A percentile compares a stretch with the other conserved stretches of the same genome.
phyloP scores from a whole-genome alignment of 1,140 invertebrate genomes.

The Anadara kagoshimensis region DNA sequence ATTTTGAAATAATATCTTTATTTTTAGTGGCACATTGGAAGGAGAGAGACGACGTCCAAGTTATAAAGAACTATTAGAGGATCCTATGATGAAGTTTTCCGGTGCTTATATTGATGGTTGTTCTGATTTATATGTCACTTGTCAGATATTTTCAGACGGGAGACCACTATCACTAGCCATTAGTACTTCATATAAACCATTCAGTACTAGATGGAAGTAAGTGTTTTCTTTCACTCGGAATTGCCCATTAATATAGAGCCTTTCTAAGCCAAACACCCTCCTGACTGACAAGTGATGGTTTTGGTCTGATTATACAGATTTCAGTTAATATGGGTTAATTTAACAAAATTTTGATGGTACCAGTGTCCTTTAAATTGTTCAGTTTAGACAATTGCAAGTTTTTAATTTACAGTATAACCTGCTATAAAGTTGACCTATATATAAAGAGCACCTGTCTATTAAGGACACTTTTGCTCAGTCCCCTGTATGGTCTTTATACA shows the following conservation, averaged over 20 bases:
- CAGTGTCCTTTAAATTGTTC: too few species aligned
- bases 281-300: too few species aligned
- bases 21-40: slow-evolving; percentile 91
- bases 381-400: too few species aligned
- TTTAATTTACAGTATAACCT: too few species aligned
- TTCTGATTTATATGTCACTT: slow-evolving; percentile 90
- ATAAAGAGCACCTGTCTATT: too few species aligned
- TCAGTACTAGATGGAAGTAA: slow-evolving; percentile 94
- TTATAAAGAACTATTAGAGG: slow-evolving; percentile 89
- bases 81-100: slow-evolving; percentile 93
- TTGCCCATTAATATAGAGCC: neutral
- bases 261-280: neutral
- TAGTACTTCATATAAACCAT: slow-evolving; percentile 93
- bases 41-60: slow-evolving; percentile 89
- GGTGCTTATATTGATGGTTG: slow-evolving; percentile 86
- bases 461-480: too few species aligned
- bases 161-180: slow-evolving; percentile 90
- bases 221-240: slow-evolving; percentile 48
- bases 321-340: too few species aligned
- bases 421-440: too few species aligned
- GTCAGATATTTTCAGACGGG: slow-evolving; percentile 90
- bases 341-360: too few species aligned
- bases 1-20: neutral
- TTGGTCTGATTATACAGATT: too few species aligned
- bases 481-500: too few species aligned